Base-by-base conservation (phyloP, 2,888 invertebrate genomes). In the Sisyra nigra region DNA sequence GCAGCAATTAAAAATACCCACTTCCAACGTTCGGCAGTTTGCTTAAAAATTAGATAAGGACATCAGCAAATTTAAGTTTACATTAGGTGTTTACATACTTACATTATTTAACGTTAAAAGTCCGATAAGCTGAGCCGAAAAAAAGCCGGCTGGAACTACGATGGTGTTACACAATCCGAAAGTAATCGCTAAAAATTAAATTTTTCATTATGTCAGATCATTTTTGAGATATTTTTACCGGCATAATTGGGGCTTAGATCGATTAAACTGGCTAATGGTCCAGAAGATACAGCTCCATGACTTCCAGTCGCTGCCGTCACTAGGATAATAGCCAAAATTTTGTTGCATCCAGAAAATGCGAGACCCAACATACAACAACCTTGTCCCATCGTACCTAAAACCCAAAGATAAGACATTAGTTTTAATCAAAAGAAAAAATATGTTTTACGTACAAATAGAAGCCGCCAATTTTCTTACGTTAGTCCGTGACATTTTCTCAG, bases 231-330 rank as follows among this genome's bases (percentile, higher is more conserved):
- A 14, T 37, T 51, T 59, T 57, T 54, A 65, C 70, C 67, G 8
- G 69, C 69, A 51, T 67, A 69, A 56, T 76, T 77, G 1, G 76
- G 76, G 44, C 78, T 72, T 39, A 80, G 65, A 51, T 81, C 80
- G 7, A 81, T 76, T 44, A 77, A 67, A 42, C 69, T 72, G 3
- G 80, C 73, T 29, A 79, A 58, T 1, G 76, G 72, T 1, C 80
- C 79, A 0, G 77, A 72, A 1, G 77, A 75, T 2, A 76, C 71
- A 1, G 77, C 74, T 1, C 81, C 81, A 53, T 76, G 75, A 6
- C 72, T 62, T 33, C 72, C 71, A 2, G 73, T 72, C 0, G 79
- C 76, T n/a, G 69, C 48, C 31, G 74, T 71, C 47, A 80, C 61
- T 48, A 76, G 69, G 2, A 72, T 53, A 36, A 77, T 69, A 0